phyloP scores from a whole-genome alignment of 92 coral and sea anemone species.

The Porites evermanni region DNA sequence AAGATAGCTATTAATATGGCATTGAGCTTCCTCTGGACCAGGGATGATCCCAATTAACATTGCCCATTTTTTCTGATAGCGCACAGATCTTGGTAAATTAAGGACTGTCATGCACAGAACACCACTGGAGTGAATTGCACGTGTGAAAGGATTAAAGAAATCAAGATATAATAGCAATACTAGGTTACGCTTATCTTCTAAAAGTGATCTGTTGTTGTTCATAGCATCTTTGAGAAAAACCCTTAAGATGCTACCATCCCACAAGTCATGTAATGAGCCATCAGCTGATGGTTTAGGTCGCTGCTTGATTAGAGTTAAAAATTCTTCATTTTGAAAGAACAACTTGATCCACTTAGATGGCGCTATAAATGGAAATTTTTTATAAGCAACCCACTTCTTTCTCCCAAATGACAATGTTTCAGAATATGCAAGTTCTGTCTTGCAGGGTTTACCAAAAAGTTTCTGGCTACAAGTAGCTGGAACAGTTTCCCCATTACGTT shows the following conservation, averaged over 20 bases:
- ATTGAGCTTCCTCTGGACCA: conserved; percentile 61
- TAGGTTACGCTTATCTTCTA: conserved; percentile 17
- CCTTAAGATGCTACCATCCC: conserved; percentile 43
- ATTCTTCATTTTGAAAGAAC: conserved; percentile 34
- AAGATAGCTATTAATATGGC: conserved; percentile 41
- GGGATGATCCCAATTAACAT: conserved; percentile 61
- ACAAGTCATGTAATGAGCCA: conserved; percentile 34
- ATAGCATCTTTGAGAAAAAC: conserved; percentile 21
- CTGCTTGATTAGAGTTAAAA: conserved; percentile 16
- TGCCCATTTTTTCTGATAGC: conserved; percentile 45
- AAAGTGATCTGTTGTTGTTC: conserved; percentile 10
- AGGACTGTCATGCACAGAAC: conserved; percentile 44
- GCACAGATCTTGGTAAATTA: conserved; percentile 47
- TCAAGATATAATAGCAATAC: conserved; percentile 45
- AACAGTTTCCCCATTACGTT: conserved; percentile 42
- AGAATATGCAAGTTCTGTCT: conserved; percentile 31
- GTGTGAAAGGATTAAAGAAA: conserved; percentile 48
- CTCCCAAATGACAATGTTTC: conserved; percentile 26
- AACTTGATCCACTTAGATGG: conserved; percentile 49
- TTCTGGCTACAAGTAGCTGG: conserved; percentile 16
- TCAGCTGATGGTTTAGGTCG: conserved; percentile 4
- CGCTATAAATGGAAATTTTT: conserved; percentile 42
- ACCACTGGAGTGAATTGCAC: conserved; percentile 33
- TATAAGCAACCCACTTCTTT: conserved; percentile 21
- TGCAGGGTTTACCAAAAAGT: conserved; percentile 27